Evolutionary conservation across 2,888 invertebrate species (phyloP), one percentile per base, ranked within the genome.

Genomic region (Notocelia uddmanniana): DNA sequence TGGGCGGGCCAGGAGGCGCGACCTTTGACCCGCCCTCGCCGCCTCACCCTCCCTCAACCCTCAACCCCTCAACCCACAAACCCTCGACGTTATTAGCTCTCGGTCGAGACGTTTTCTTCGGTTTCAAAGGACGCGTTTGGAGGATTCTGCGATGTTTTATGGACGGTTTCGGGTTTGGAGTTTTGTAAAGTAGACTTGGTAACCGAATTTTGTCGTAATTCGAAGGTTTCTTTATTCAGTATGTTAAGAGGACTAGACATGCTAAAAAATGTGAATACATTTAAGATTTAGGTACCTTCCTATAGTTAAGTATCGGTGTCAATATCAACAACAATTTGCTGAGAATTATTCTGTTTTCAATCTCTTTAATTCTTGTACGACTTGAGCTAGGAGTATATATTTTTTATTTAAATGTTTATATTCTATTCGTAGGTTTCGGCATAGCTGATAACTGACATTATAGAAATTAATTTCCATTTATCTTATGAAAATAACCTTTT

Each of bases 21-120:
- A 89, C 89, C 89, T 86, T 75, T 89, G 88, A 90, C 88, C 89
- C 89, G 88, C 88, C 90, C 86, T 72, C 73, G 75, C 78, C 75
- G 78, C 82, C 82, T 81, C 83, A 83, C 85, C 83, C 80, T 80
- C 57, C 79, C 81, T 63, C 69, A 23, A 66, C 71, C 71, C 59
- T 66, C 71, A 10, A 52, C 70, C 57, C 69, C 59, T 67, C 71
- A 10, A 52, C 70, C 57, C 69, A 54, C 62, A n/a, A 45, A 55
- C 62, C 62, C 69, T 60, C 60, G 45, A 45, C 23, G 64, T 70
- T 71, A 71, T 67, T 71, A 71, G 71, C 71, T 71, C 64, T 52
- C 55, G 26, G 55, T 55, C 64, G 52, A n/a, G 60, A 62, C 60
- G 48, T 62, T 45, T 60, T 60, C 63, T 15, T 26, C 50, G 34